These are phyloP conservation scores for Tiaroga cobitis DNA, from an alignment of 2,797 vertebrate genomes.

Conservation along the genomic window DNA sequence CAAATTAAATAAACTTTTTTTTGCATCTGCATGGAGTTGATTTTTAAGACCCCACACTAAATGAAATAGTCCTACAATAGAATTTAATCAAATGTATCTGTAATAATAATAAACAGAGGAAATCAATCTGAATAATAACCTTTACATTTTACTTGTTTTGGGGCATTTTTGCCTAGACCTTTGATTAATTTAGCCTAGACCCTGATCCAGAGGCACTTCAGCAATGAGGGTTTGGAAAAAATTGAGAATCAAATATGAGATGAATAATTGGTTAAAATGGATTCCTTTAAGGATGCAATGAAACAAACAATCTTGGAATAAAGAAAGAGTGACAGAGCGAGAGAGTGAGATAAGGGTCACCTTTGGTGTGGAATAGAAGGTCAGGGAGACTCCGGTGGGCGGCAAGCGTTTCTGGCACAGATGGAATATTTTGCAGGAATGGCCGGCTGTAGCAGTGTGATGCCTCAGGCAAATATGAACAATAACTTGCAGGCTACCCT, in stretches of 20 bases:
- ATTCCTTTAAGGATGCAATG: background rate
- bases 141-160: background rate
- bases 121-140: background rate
- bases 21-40: background rate
- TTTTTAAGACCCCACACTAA: background rate
- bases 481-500: slow-evolving; percentile 57
- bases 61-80: background rate
- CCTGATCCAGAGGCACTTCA: background rate
- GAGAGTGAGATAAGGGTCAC: slow-evolving; percentile 52
- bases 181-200: background rate
- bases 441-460: slow-evolving; percentile 39
- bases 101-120: background rate
- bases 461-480: slow-evolving; percentile 59
- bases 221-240: background rate
- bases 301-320: slow-evolving; percentile 13
- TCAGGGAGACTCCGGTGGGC: slow-evolving; percentile 50
- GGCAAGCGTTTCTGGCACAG: slow-evolving; percentile 49
- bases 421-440: slow-evolving; percentile 53
- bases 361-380: slow-evolving; percentile 48
- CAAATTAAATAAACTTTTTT: background rate
- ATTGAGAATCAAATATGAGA: background rate
- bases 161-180: background rate
- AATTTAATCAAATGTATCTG: background rate
- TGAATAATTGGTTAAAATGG: background rate
- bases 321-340: slow-evolving; percentile 21